These are phyloP conservation scores for Pseudochromis fuscus DNA, from an alignment of 2,797 vertebrate genomes.

Conservation along the genomic window DNA sequence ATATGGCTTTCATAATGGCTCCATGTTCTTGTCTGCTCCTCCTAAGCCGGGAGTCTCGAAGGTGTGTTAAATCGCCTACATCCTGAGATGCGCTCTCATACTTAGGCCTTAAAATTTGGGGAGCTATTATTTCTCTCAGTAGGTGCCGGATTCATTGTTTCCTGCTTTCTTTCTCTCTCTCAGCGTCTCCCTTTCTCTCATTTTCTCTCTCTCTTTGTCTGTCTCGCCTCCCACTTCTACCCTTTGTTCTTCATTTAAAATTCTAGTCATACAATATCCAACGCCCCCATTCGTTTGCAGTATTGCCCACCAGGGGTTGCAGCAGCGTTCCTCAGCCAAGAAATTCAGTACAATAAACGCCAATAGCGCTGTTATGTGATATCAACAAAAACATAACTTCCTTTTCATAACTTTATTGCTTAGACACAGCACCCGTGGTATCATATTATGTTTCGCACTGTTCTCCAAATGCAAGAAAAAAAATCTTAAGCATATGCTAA, in stretches of 20 bases:
- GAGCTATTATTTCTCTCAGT: constrained; percentile 75
- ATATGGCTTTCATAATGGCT: constrained; percentile 51
- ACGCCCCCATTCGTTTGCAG: constrained; percentile 70
- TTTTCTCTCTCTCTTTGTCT: constrained; percentile 47
- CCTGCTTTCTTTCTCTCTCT: constrained; percentile 2
- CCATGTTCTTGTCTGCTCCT: constrained; percentile 46
- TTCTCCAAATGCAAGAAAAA: constrained; percentile 30
- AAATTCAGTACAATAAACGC: constrained; percentile 72
- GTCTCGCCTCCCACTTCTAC: constrained; percentile 64
- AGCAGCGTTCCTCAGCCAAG: constrained; percentile 61
- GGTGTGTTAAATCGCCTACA: constrained; percentile 65
- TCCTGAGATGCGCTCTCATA: constrained; percentile 63
- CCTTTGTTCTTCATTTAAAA: constrained; percentile 77
- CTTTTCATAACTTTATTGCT: constrained; percentile 74
- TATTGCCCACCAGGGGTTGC: constrained; percentile 78
- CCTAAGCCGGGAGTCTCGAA: constrained; percentile 56
- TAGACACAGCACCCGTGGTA: constrained; percentile 27
- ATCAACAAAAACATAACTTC: constrained; percentile 72
- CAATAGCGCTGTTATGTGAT: constrained; percentile 66
- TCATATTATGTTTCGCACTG: constrained; percentile 44
- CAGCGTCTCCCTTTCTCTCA: not conserved
- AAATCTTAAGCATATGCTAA: constrained; percentile 6
- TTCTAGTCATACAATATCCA: constrained; percentile 77
- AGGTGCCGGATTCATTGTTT: constrained; percentile 62
- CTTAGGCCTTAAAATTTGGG: constrained; percentile 62